Conservation (phyloP, 2,113 vertebrate species). For the Pedionomus torquatus region DNA sequence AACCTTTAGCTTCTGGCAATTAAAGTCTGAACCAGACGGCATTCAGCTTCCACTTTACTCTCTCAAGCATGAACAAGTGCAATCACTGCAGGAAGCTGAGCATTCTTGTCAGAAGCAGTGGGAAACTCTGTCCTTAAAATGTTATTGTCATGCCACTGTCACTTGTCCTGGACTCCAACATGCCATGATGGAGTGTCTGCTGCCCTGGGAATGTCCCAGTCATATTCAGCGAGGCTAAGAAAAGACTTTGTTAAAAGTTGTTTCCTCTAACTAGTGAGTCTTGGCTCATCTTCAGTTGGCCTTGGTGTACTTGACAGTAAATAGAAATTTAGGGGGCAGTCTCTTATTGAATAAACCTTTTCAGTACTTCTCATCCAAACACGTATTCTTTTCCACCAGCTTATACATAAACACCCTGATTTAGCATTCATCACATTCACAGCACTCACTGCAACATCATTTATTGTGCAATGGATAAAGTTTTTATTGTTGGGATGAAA, state of each 20-base stretch:
- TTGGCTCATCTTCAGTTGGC: neutral
- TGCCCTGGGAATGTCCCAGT: neutral
- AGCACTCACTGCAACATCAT: neutral
- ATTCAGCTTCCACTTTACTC: neutral
- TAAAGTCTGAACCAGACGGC: neutral
- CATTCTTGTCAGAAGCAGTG: neutral
- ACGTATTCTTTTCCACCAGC: neutral
- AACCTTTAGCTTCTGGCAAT: neutral
- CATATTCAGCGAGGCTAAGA: neutral
- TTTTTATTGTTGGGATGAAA: neutral
- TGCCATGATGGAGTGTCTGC: too few species aligned
- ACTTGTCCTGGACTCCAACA: neutral
- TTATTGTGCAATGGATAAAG: neutral
- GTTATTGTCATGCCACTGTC: neutral
- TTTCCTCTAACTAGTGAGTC: neutral
- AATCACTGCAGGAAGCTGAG: neutral
- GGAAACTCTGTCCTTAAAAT: neutral
- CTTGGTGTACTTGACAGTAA: neutral
- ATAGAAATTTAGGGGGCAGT: neutral
- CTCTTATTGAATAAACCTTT: neutral
- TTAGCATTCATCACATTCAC: neutral
- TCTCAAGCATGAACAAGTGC: neutral
- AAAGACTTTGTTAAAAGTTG: neutral
- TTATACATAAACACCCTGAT: fast-evolving
- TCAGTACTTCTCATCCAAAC: neutral